These are phyloP conservation scores for Hylomyscus alleni DNA, from an alignment of 2,797 vertebrate species.

Conservation along the genomic window DNA sequence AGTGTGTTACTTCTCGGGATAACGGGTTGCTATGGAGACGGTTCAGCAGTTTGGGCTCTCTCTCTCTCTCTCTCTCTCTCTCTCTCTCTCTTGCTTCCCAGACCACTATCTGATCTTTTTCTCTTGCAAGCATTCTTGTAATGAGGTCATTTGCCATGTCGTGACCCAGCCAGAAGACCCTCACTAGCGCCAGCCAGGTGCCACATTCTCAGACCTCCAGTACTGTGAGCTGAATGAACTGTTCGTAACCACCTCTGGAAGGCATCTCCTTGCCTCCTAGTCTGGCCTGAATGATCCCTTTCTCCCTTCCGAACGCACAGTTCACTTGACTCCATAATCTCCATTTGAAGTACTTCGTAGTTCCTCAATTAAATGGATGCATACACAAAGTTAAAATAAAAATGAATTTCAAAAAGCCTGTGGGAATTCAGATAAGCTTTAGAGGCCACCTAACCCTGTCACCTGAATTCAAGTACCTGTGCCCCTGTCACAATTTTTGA, in stretches of 20 bases:
- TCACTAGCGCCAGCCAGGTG: neutral
- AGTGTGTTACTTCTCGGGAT: neutral
- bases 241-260: neutral
- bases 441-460: neutral
- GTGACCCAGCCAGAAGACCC: neutral
- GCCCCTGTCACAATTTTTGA: neutral
- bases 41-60: neutral
- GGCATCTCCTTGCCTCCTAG: neutral
- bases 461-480: neutral
- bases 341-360: neutral
- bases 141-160: neutral
- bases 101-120: neutral
- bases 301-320: neutral
- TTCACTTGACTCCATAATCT: neutral
- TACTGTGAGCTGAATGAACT: neutral
- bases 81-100: neutral
- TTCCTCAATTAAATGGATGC: constrained; percentile 1
- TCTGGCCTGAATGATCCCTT: neutral
- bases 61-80: neutral
- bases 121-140: neutral
- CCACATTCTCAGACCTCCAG: neutral
- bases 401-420: neutral
- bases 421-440: neutral
- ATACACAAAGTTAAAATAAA: constrained; percentile 45
- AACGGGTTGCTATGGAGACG: neutral